These are phyloP conservation scores for Leptatherina wallacei DNA, from an alignment of 2,797 vertebrate species.

Conservation along the genomic window DNA sequence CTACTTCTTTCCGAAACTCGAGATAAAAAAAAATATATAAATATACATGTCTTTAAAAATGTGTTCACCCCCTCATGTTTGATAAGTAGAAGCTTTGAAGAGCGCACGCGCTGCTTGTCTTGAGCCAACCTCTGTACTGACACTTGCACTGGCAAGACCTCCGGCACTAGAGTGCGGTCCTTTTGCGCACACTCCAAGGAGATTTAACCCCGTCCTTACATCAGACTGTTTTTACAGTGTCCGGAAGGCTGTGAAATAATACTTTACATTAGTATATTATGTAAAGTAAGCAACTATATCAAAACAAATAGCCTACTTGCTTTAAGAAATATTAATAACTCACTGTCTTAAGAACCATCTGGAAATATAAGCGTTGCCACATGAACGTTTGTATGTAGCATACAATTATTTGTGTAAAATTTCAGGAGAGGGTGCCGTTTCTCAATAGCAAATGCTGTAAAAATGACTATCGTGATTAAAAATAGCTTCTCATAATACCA, in stretches of 20 bases:
- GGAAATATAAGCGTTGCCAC: too few species aligned
- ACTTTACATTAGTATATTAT: not conserved
- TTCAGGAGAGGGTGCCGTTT: too few species aligned
- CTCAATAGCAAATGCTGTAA: too few species aligned
- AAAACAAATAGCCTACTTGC: too few species aligned
- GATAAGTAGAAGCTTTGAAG: conserved; percentile 24
- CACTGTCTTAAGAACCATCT: too few species aligned
- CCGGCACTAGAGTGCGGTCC: conserved; percentile 48
- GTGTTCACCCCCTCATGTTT: conserved; percentile 6
- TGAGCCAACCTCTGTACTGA: conserved; percentile 60
- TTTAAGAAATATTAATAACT: too few species aligned
- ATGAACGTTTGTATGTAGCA: too few species aligned
- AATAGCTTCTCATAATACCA: too few species aligned
- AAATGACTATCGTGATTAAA: too few species aligned
- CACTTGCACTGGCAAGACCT: conserved; percentile 64
- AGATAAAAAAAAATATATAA: not conserved
- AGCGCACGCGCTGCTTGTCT: conserved; percentile 55
- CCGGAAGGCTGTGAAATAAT: not conserved
- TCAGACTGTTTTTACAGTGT: conserved; percentile 9
- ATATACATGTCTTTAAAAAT: not conserved
- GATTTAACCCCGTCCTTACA: conserved; percentile 59
- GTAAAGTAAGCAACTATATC: not conserved
- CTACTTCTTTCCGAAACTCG: conserved; percentile 9
- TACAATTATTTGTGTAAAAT: too few species aligned
- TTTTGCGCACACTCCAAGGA: conserved; percentile 58